A percentile compares a stretch with the other conserved stretches of the same genome.
Conservation (phyloP, 2,888 invertebrate species). For the Luperina testacea region DNA sequence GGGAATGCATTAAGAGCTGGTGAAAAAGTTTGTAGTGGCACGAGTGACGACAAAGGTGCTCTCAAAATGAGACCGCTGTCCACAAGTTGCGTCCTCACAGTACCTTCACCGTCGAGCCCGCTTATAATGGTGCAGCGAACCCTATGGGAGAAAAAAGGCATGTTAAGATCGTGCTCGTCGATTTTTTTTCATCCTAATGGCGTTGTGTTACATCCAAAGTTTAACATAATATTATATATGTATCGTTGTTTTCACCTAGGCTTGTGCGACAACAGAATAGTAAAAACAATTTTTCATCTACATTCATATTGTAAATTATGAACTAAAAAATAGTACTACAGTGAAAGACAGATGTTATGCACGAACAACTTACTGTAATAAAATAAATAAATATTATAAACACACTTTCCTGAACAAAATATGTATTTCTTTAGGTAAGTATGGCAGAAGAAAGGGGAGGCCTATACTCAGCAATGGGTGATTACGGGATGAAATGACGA, state of each 20-base stretch:
- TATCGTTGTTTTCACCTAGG: not conserved
- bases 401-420: not conserved
- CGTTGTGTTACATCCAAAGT: not conserved
- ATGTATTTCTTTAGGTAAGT: not conserved
- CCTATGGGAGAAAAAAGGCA: slow-evolving; percentile 68
- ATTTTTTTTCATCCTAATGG: not conserved
- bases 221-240: not conserved
- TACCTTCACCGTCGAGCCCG: slow-evolving; percentile 86
- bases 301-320: not conserved
- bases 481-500: not conserved
- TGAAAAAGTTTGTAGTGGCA: slow-evolving; percentile 86
- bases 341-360: not conserved
- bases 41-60: slow-evolving; percentile 86
- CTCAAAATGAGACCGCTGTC: slow-evolving; percentile 87
- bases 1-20: slow-evolving; percentile 90
- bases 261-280: not conserved
- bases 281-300: not conserved
- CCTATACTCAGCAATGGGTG: not conserved
- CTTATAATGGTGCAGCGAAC: slow-evolving; percentile 86
- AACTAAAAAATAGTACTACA: not conserved
- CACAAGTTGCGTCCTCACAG: slow-evolving; percentile 85
- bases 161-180: not conserved
- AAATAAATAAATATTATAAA: not conserved
- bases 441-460: not conserved
- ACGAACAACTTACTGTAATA: not conserved